A percentile compares a stretch with the other conserved stretches of the same genome.
These are phyloP conservation scores for Salvator merianae DNA, from an alignment of 2,113 vertebrate species.

Conservation along the genomic window DNA sequence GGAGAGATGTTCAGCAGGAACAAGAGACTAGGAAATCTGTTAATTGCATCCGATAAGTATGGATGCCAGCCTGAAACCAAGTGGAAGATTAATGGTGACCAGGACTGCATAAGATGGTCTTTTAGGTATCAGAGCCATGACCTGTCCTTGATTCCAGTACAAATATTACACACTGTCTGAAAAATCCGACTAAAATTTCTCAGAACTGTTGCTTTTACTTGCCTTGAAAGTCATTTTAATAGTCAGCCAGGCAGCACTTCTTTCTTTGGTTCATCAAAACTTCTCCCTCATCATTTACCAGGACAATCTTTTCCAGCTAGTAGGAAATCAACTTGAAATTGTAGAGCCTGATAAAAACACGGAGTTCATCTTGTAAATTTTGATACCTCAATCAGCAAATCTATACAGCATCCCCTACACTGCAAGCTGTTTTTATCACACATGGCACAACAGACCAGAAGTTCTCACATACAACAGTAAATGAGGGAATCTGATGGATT, in stretches of 20 bases:
- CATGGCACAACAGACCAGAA: too few relatives aligned
- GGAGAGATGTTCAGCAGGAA: too few relatives aligned
- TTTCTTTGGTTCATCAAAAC: background rate
- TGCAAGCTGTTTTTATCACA: background rate
- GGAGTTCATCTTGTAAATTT: background rate
- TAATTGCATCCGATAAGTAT: too few relatives aligned
- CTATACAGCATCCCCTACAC: background rate
- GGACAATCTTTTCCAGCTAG: background rate
- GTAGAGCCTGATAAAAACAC: background rate
- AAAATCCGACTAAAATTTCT: conserved; percentile 4
- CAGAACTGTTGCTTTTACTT: background rate
- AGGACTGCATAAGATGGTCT: too few relatives aligned
- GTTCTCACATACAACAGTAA: background rate
- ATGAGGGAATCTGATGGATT: too few relatives aligned
- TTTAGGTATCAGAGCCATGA: too few relatives aligned
- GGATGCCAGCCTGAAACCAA: too few relatives aligned
- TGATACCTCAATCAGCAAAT: background rate
- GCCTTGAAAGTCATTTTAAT: background rate
- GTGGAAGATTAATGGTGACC: too few relatives aligned
- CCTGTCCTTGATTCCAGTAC: too few relatives aligned
- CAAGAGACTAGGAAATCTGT: too few relatives aligned
- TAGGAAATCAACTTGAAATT: background rate
- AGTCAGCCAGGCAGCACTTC: background rate
- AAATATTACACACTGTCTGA: too few relatives aligned
- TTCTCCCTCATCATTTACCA: background rate